Evolutionary conservation across 2,888 invertebrate genomes (phyloP).

Genomic region (Cephus sareptanus): DNA sequence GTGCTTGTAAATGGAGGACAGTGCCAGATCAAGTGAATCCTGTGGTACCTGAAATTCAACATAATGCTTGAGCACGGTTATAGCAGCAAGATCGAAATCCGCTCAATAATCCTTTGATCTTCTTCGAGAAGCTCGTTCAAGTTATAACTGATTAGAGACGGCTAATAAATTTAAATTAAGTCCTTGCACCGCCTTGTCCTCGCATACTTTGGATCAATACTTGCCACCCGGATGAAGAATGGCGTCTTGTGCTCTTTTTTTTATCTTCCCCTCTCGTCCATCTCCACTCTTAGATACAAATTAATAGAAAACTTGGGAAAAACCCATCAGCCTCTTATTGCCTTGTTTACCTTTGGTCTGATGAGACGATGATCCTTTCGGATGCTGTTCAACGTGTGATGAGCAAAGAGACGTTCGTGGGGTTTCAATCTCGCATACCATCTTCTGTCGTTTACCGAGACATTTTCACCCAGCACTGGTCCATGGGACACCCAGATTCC

Average conservation of each 20-base stretch:
- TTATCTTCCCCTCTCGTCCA: background rate
- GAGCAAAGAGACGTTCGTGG: constrained; percentile 70
- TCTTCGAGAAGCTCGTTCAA: background rate
- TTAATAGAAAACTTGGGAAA: background rate
- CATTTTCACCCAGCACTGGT: constrained; percentile 51
- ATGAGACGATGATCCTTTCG: constrained; percentile 60
- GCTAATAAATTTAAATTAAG: background rate
- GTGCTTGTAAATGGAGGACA: constrained; percentile 77
- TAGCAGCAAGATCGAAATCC: background rate
- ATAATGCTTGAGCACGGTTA: constrained; percentile 1
- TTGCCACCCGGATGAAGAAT: background rate
- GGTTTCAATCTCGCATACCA: constrained; percentile 54
- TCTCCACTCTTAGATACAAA: background rate
- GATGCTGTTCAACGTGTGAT: constrained; percentile 72
- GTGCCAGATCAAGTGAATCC: constrained; percentile 77
- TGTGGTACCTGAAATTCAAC: constrained; percentile 68
- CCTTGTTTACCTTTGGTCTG: constrained; percentile 41
- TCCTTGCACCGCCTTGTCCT: background rate
- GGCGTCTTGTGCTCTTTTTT: background rate
- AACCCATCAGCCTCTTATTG: background rate
- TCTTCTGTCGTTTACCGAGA: constrained; percentile 41
- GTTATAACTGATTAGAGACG: background rate
- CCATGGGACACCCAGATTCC: constrained; percentile 47
- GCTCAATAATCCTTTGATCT: background rate
- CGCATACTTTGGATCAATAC: background rate